A percentile compares a stretch with the other conserved stretches of the same genome.
Conservation (phyloP, 2,113 vertebrate genomes). For the Pionites leucogaster region DNA sequence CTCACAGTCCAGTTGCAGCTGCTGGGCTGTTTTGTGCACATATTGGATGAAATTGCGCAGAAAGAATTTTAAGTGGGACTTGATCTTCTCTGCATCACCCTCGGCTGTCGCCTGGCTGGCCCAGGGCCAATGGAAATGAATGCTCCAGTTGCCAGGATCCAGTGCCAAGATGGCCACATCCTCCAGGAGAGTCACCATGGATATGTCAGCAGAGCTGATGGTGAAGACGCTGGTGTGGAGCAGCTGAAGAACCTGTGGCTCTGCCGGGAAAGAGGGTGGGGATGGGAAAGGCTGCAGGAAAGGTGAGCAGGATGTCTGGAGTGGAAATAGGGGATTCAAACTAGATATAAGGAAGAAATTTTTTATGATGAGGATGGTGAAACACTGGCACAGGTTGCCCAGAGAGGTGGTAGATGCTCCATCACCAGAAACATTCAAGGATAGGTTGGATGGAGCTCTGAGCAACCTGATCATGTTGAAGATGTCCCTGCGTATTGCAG, state of each 20-base stretch:
- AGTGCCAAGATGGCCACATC: neutral
- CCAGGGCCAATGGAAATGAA: neutral
- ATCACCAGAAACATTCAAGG: neutral
- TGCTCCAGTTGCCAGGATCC: neutral
- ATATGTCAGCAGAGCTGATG: neutral
- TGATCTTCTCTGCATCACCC: neutral
- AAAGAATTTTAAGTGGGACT: neutral
- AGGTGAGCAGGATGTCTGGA: neutral
- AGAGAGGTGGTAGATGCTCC: neutral
- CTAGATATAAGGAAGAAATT: neutral
- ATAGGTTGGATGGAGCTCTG: neutral
- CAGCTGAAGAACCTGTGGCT: neutral
- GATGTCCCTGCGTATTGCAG: neutral
- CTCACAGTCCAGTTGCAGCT: neutral
- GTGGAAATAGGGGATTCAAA: neutral
- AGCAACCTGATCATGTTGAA: neutral
- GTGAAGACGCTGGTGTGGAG: neutral
- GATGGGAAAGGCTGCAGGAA: neutral
- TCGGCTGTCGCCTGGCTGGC: neutral
- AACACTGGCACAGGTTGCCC: neutral
- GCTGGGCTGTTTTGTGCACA: rapidly evolving
- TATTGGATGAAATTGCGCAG: constrained; percentile 7
- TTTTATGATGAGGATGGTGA: neutral
- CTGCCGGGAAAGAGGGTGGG: neutral
- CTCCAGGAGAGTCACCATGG: neutral